phyloP scores from a whole-genome alignment of 2,113 vertebrate species.

The Lontra canadensis region DNA sequence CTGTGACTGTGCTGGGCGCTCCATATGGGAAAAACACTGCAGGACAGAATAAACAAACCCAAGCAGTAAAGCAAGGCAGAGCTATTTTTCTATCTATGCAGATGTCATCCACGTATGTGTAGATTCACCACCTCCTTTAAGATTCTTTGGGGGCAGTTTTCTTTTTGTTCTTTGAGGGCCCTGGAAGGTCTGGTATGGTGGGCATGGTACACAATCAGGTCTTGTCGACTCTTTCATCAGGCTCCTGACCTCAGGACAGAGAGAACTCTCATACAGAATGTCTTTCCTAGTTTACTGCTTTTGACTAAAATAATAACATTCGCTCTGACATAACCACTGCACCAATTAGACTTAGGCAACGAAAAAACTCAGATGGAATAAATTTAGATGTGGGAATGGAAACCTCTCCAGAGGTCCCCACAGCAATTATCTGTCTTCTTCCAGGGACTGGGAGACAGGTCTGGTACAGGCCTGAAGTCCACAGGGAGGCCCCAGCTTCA shows the following conservation, averaged over 20 bases:
- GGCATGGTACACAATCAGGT: background rate
- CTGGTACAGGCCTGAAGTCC: background rate
- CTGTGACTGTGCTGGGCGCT: accelerated
- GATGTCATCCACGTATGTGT: background rate
- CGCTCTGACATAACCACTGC: background rate
- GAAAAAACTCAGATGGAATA: constrained; percentile 1
- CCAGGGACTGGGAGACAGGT: background rate
- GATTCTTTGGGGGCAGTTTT: background rate
- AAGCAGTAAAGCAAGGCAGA: background rate
- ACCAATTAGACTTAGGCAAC: constrained; percentile 38
- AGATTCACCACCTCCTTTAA: background rate
- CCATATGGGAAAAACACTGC: background rate
- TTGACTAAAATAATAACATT: constrained; percentile 58
- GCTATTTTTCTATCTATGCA: background rate
- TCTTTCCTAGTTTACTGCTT: constrained; percentile 47
- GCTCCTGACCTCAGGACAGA: background rate
- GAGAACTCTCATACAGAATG: background rate
- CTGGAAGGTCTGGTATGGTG: background rate
- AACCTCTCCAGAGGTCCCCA: background rate
- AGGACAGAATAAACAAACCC: background rate
- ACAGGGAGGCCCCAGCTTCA: too few relatives aligned
- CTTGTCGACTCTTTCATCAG: background rate
- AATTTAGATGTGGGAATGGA: background rate
- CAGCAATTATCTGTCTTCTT: background rate
- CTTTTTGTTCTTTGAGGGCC: background rate